Percentiles rank a stretch among this genome's conserved stretches.
phyloP scores from a whole-genome alignment of 2,113 vertebrate species.

The Crocuta crocuta region DNA sequence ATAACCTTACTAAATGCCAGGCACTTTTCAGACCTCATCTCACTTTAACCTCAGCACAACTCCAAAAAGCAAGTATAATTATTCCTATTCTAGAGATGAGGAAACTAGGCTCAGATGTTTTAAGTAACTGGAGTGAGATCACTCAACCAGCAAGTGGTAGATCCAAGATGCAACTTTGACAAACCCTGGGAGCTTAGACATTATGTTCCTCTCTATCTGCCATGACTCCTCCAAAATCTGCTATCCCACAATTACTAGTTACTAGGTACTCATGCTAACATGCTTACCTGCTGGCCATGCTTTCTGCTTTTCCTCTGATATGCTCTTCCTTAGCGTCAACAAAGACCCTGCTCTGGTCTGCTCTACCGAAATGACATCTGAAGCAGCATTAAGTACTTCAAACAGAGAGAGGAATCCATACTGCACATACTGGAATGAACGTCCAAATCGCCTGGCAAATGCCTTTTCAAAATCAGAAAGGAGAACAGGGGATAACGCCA shows the following conservation, averaged over 20 bases:
- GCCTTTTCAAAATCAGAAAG: conserved; percentile 89
- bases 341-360: conserved; percentile 90
- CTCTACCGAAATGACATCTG: conserved; percentile 88
- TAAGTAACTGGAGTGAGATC: not conserved
- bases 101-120: not conserved
- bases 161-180: not conserved
- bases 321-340: conserved; percentile 85
- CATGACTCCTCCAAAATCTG: not conserved
- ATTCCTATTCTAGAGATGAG: not conserved
- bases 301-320: conserved; percentile 49
- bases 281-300: conserved; percentile 72
- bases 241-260: not conserved
- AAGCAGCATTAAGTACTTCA: conserved; percentile 89
- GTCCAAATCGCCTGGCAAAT: conserved; percentile 90
- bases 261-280: not conserved
- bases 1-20: not conserved
- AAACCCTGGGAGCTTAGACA: not conserved
- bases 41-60: not conserved
- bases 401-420: conserved; percentile 92
- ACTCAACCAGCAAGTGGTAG: not conserved
- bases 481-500: conserved; percentile 89
- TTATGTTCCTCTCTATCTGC: not conserved
- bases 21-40: not conserved
- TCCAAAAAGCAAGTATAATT: not conserved
- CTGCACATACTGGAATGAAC: conserved; percentile 84